phyloP scores from a whole-genome alignment of 2,113 vertebrate species.

The Periophthalmodon schlosseri region DNA sequence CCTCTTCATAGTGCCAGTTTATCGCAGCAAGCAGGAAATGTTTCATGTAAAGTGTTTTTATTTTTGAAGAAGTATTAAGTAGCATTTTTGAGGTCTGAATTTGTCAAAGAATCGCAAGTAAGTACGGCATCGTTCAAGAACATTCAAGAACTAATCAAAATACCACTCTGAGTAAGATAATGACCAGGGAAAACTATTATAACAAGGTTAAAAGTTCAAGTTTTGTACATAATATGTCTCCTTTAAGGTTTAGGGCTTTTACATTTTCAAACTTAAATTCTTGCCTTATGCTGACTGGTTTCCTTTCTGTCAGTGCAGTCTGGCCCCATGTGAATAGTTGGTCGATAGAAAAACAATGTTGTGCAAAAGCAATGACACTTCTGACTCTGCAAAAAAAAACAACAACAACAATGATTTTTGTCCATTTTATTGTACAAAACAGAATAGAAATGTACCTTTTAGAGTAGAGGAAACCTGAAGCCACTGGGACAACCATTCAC shows the following conservation, averaged over 20 bases:
- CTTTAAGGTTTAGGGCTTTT: neutral
- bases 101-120: no score
- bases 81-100: no score
- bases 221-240: no score
- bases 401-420: neutral
- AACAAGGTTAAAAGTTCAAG: no score
- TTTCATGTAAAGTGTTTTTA: no score
- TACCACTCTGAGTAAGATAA: no score
- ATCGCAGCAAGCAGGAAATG: no score
- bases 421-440: neutral
- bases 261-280: neutral
- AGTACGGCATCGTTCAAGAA: no score
- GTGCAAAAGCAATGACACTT: conserved; percentile 88
- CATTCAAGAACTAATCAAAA: no score
- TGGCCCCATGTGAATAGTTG: conserved; percentile 69
- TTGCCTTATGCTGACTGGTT: conserved; percentile 19
- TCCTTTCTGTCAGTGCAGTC: conserved; percentile 54
- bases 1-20: no score
- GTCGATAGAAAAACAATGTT: conserved; percentile 89
- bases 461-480: conserved; percentile 82
- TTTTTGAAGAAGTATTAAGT: no score
- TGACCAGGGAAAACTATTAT: no score
- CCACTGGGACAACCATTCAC: conserved; percentile 88
- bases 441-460: conserved; percentile 76
- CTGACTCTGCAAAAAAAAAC: conserved; percentile 77